These are phyloP conservation scores for Salvelinus fontinalis DNA, from an alignment of 2,113 vertebrate genomes.

Conservation along the genomic window DNA sequence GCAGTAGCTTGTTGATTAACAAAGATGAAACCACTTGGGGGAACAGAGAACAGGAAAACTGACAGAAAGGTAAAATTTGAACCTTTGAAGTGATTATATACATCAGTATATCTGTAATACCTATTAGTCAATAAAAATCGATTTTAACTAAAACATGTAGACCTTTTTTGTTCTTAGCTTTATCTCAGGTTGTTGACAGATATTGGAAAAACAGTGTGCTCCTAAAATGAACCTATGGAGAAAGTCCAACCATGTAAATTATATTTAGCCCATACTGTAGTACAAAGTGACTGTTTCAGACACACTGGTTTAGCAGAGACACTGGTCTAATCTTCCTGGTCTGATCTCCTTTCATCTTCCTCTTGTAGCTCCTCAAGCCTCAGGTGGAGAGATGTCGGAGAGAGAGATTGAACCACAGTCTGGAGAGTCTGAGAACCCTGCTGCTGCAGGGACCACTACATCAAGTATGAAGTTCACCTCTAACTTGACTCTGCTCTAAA, in stretches of 20 bases:
- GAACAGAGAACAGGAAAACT: constrained; percentile 33
- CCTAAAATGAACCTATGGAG: too few species aligned
- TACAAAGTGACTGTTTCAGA: neutral
- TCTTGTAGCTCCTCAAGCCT: constrained; percentile 78
- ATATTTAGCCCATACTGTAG: too few species aligned
- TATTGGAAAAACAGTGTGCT: neutral
- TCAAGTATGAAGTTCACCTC: constrained; percentile 67
- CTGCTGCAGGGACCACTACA: constrained; percentile 69
- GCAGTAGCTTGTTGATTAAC: neutral
- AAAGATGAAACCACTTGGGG: constrained; percentile 41
- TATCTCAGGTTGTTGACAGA: neutral
- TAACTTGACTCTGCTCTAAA: neutral
- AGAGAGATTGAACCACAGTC: constrained; percentile 82
- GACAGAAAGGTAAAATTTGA: constrained; percentile 50
- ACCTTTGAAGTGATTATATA: too few species aligned
- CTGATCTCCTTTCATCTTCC: neutral
- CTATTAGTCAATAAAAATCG: neutral
- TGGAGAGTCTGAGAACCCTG: constrained; percentile 75
- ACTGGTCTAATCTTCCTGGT: neutral
- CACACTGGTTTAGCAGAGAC: neutral
- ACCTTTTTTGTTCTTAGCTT: neutral
- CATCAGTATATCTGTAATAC: neutral
- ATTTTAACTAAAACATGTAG: too few species aligned
- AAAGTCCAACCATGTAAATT: too few species aligned
- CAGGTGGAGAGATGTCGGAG: constrained; percentile 80